Evolutionary conservation across 2,797 vertebrate genomes (phyloP), one percentile per base, ranked within the genome.

Genomic region (Meriones psammophilus): DNA sequence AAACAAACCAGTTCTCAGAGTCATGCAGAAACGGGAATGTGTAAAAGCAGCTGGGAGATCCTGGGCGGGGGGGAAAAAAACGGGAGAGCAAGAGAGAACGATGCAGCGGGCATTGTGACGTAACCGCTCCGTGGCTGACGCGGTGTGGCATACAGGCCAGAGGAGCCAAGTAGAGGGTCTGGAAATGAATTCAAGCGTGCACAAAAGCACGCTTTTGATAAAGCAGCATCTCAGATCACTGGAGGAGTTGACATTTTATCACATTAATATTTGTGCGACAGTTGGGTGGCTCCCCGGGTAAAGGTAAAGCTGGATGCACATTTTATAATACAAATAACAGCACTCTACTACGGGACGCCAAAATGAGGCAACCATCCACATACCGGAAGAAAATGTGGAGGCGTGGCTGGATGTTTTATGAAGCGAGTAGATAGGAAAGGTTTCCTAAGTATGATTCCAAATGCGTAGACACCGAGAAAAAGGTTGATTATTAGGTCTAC

Each of bases 21-120:
- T 94, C 92, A 87, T 33, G 17, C 64, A 26, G n/a, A 89, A 85
- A 97, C 89, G 54, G 54, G 81, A 91, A 91, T 39, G 74, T 62
- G 56, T 3, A 76, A 33, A 50, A 64, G 46, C 36, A 66, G 5
- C 8, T 78, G 76, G n/a, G 33, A 91, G 74, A 42, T 18, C 28
- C 64, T 83, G 46, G n/a, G 10, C 24, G 42, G 33, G 4, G 4
- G 42, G 33, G 3, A 22, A 50, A 50, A 50, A 50, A 50, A 88
- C 4, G 36, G 9, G 42, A 54, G 33, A 87, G 18, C 15, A 73
- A 4, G 56, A 28, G 15, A 68, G 10, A 64, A 64, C 15, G 15
- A n/a, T 84, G n/a, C 39, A 26, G 9, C 2, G 69, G 28, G 39
- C 9, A 69, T 24, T 36, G 54, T 64, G 50, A 54, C 1, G 5